These are phyloP conservation scores for Tuta absoluta DNA, from an alignment of 2,888 invertebrate species.

Conservation along the genomic window DNA sequence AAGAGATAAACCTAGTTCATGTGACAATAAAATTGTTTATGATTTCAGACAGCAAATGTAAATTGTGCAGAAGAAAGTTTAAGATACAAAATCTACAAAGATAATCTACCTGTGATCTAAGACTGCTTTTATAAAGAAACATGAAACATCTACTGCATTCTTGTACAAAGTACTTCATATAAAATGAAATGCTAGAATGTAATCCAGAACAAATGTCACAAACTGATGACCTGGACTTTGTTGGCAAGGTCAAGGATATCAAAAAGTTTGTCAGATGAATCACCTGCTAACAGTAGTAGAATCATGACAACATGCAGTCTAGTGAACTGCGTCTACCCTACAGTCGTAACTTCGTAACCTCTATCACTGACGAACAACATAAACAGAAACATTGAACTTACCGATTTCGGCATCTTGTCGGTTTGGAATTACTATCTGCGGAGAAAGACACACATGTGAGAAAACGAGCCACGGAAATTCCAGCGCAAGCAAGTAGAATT, in stretches of 20 bases:
- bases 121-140: slow-evolving; percentile 23
- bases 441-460: slow-evolving; percentile 56
- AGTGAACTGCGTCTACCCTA: slow-evolving; percentile 29
- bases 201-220: not conserved
- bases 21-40: not conserved
- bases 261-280: slow-evolving; percentile 33
- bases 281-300: slow-evolving; percentile 66
- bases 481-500: slow-evolving; percentile 46
- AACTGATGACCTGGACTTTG: not conserved
- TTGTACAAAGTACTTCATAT: slow-evolving; percentile 9
- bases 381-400: slow-evolving; percentile 60
- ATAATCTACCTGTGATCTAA: slow-evolving; percentile 43
- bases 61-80: not conserved
- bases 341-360: slow-evolving; percentile 29
- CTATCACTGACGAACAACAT: slow-evolving; percentile 28
- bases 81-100: slow-evolving; percentile 28
- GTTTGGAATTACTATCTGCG: slow-evolving; percentile 77
- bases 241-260: not conserved
- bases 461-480: slow-evolving; percentile 52
- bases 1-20: not conserved
- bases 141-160: no score
- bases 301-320: slow-evolving; percentile 60
- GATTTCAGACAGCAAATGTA: not conserved
- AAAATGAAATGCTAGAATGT: not conserved
- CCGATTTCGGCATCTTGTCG: slow-evolving; percentile 85